A percentile compares a stretch with the other conserved stretches of the same genome.
Conservation (phyloP, 2,113 vertebrate genomes). For the Labrus mixtus region DNA sequence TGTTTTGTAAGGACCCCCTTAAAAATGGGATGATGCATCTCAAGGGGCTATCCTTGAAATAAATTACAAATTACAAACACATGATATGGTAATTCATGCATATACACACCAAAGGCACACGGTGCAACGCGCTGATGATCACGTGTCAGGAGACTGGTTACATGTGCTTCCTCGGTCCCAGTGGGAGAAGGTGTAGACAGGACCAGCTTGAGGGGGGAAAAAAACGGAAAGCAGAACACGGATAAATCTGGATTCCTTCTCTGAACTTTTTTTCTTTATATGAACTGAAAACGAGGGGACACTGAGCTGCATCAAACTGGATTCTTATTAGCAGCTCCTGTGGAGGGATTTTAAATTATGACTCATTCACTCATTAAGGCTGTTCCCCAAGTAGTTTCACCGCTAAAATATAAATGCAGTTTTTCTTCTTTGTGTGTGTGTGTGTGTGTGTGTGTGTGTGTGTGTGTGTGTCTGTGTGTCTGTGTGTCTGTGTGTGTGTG, state of each 20-base stretch:
- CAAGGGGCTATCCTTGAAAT: no score
- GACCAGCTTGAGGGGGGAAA: slow-evolving; percentile 39
- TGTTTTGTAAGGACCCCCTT: no score
- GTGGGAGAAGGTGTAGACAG: slow-evolving; percentile 40
- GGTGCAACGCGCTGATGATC: slow-evolving; percentile 7
- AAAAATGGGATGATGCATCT: no score
- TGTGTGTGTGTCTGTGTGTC: not conserved
- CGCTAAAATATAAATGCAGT: slow-evolving; percentile 35
- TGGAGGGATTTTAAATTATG: slow-evolving; percentile 58
- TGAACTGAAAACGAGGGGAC: slow-evolving; percentile 23
- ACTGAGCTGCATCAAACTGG: slow-evolving; percentile 52
- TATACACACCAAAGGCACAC: not conserved
- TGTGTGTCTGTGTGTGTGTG: not conserved
- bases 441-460: not conserved
- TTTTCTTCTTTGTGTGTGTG: not conserved
- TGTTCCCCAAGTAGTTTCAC: slow-evolving; percentile 55
- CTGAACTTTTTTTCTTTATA: slow-evolving; percentile 26
- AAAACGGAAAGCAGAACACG: slow-evolving; percentile 41
- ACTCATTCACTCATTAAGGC: slow-evolving; percentile 73
- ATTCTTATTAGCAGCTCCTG: slow-evolving; percentile 57
- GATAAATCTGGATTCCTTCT: slow-evolving; percentile 57
- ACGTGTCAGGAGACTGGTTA: slow-evolving; percentile 45
- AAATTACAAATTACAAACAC: not conserved
- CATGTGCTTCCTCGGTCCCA: slow-evolving; percentile 52
- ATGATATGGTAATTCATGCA: not conserved